phyloP scores from a whole-genome alignment of 2,888 invertebrate species.

The Tigriopus californicus region DNA sequence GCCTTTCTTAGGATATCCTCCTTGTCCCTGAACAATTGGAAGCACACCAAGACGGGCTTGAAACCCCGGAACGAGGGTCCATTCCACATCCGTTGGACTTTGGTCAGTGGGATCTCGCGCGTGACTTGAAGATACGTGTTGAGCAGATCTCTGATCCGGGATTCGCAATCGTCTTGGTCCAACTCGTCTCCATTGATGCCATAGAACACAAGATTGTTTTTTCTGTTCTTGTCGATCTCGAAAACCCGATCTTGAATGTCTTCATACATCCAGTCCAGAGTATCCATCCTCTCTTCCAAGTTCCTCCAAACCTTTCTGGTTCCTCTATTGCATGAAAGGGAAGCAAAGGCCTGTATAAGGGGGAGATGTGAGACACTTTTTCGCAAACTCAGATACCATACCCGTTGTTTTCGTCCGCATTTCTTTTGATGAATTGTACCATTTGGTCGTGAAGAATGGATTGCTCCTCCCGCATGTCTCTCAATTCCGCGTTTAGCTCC shows the following conservation, averaged over 20 bases:
- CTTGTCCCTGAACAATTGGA: conserved; percentile 14
- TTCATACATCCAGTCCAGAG: conserved; percentile 15
- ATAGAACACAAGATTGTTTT: conserved; percentile 12
- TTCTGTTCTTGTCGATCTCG: conserved; percentile 13
- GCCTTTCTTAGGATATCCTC: conserved; percentile 8
- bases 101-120: conserved; percentile 7
- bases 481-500: no score
- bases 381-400: no score
- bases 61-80: conserved; percentile 14
- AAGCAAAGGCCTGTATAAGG: no score
- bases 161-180: conserved; percentile 12
- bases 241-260: conserved; percentile 15
- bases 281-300: conserved; percentile 10
- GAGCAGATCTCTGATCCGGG: not conserved
- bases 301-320: not conserved
- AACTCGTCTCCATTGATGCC: conserved; percentile 1
- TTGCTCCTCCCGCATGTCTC: no score
- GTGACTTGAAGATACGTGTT: conserved; percentile 3
- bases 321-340: not conserved
- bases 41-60: conserved; percentile 8
- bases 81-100: conserved; percentile 11
- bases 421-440: no score
- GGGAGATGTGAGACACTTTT: no score
- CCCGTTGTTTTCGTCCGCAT: no score
- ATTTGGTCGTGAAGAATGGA: no score